Base-by-base conservation (phyloP, 2,888 invertebrate genomes). In the Junonia oenone region DNA sequence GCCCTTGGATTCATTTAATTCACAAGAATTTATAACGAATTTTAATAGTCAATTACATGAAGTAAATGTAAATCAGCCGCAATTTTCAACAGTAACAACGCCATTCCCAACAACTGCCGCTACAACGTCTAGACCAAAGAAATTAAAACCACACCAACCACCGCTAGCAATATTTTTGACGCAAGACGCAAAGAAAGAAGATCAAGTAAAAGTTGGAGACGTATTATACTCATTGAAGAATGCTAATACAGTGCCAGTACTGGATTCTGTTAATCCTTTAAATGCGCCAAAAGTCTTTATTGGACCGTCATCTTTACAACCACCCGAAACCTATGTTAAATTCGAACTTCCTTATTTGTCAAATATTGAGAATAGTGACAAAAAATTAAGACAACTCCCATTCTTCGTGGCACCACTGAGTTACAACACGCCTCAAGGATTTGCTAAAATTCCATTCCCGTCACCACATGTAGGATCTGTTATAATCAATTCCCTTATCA, bases 401-500 rank as follows among this genome's bases (percentile, higher is more conserved):
- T 96, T 96, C 80, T 97, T 96, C 68, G 96, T 97, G 6, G 96
- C 96, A 0, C 96, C 96, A 0, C 78, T 96, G 19, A 96, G 95
- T 69, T 97, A 96, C 69, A 94, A 94, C 64, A 94, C 96, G n/a
- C 96, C 96, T 0, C 91, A 92, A 46, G 96, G 96, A 2, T 96
- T 95, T 72, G 94, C 95, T 0, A 97, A 96, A 81, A 96, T 97
- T 61, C 94, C 96, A 0, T 92, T 97, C 73, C 96, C 96, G 0
- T 94, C 96, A 11, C 96, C 96, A 0, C 96, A 97, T 68, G 96
- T 97, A 0, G 96, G 96, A 0, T 96, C 96, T 0, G 95, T 97
- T 2, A 95, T 97, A 0, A 92, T 96, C 1, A 93, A 94, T 66
- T 90, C 92, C 5, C 81, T 82, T 62, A 88, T 86, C 19, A 86